phyloP scores from a whole-genome alignment of 2,888 invertebrate genomes.

The Aquatica leii region DNA sequence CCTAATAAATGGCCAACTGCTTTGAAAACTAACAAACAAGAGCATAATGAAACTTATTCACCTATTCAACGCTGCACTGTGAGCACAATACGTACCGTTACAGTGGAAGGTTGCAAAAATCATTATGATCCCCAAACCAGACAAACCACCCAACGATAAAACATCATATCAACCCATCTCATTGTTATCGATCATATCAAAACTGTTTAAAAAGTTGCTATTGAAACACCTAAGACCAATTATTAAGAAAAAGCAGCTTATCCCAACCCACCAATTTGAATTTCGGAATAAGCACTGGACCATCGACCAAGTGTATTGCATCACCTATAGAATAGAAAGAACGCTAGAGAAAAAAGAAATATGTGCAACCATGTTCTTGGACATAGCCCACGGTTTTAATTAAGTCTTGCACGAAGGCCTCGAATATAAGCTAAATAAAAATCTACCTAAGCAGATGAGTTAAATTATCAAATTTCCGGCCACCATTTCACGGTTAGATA shows the following conservation, averaged over 20 bases:
- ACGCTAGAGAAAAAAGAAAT: background rate
- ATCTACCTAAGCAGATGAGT: background rate
- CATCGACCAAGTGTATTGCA: background rate
- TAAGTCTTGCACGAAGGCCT: background rate
- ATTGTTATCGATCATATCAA: background rate
- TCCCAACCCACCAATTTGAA: background rate
- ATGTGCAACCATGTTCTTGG: background rate
- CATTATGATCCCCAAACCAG: background rate
- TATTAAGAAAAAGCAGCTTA: background rate
- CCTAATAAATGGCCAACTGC: no score
- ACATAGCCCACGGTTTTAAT: background rate
- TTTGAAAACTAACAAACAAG: no score
- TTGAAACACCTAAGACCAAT: background rate
- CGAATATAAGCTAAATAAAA: background rate
- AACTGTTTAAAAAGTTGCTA: background rate
- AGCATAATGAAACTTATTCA: no score
- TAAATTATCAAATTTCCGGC: background rate
- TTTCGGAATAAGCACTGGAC: background rate
- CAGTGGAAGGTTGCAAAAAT: background rate
- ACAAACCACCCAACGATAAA: background rate
- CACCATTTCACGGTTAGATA: no score
- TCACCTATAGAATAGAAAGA: background rate
- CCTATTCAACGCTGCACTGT: no score
- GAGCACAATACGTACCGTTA: no score
- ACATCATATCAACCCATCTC: background rate